Evolutionary conservation across 2,113 vertebrate species (phyloP), one percentile per base, ranked within the genome.

Genomic region (Rattus rattus): DNA sequence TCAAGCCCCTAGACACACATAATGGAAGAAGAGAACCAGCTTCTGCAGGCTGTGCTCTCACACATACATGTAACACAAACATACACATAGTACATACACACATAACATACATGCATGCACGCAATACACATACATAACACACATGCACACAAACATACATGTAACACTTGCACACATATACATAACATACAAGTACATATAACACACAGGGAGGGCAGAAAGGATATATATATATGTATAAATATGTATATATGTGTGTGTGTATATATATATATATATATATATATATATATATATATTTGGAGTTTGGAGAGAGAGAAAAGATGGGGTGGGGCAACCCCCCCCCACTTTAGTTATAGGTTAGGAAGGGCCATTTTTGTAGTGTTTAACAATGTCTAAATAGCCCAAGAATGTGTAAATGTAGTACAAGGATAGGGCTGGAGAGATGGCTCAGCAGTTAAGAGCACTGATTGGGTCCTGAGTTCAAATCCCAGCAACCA

Each of bases 321-420:
- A 54, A 8, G 52, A 26, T 43, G 43, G 43, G 43, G 43, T 43
- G 43, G 43, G 43, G 43, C 43, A 43, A 43, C 43, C 43, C 43
- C 43, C 43, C 43, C 61, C 91, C 17, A 69, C 59, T 63, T 52
- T 3, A 52, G 39, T 43, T 92, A 24, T 3, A 47, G 81, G 36
- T 70, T 26, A 95, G 30, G n/a, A 94, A 88, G 12, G 5, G 2
- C 91, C 39, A 61, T 90, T 94, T 90, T 95, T 65, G 73, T 63
- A 72, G 43, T 81, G 22, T 70, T 77, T 72, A 49, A 85, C 4
- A 95, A 33, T 70, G 85, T 77, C 75, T n/a, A 69, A 84, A 77
- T 20, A 28, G 36, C 87, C 70, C 52, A 88, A 88, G 93, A 87
- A 91, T 77, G 83, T 14, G 24, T 85, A 30, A 47, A 30, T 43